phyloP scores from a whole-genome alignment of 2,113 vertebrate genomes.

The Himantopus leucocephalus region DNA sequence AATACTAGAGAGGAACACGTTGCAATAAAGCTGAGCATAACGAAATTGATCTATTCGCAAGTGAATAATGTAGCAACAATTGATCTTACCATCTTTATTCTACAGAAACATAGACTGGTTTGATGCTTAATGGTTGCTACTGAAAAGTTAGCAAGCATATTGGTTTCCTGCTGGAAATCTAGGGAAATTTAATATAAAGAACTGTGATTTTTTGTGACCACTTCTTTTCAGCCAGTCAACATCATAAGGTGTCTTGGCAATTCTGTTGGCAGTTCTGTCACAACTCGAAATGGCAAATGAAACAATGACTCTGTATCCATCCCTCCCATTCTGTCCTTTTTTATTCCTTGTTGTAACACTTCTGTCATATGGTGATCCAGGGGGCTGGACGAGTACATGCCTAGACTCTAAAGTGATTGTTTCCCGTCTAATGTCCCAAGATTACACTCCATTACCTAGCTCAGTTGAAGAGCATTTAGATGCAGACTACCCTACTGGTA shows the following conservation, averaged over 20 bases:
- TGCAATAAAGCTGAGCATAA: not conserved
- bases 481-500: not conserved
- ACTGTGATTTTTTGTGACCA: not conserved
- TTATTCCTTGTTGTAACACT: not conserved
- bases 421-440: not conserved
- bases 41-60: not conserved
- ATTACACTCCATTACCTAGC: not conserved
- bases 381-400: not conserved
- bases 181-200: not conserved
- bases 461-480: not conserved
- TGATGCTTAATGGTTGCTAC: not conserved
- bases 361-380: not conserved
- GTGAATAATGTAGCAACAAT: not conserved
- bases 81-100: not conserved
- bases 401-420: not conserved
- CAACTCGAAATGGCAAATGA: not conserved
- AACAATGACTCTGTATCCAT: not conserved
- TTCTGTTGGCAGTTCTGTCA: not conserved
- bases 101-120: not conserved
- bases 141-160: not conserved
- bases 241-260: not conserved
- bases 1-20: not conserved
- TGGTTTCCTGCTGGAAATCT: not conserved
- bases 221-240: not conserved
- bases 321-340: not conserved